A percentile compares a stretch with the other conserved stretches of the same genome.
Evolutionary conservation across 64 coral and sea anemone genomes (phyloP).

Genomic region (Orbicella faveolata): DNA sequence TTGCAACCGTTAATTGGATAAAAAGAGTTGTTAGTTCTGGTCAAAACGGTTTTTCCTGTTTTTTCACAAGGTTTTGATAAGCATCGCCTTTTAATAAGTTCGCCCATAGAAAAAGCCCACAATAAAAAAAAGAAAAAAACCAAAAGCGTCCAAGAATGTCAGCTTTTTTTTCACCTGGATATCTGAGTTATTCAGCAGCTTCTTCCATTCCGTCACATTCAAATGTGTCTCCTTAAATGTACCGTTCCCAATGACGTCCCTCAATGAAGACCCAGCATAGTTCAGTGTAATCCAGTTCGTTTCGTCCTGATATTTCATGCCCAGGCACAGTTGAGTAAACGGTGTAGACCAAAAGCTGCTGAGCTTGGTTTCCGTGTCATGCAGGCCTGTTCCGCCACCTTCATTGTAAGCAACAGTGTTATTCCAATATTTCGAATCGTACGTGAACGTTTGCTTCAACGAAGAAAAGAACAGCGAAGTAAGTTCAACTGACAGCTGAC

Average conservation of each 20-base stretch:
- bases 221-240: not conserved
- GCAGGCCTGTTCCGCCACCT: not conserved
- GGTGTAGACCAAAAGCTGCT: constrained; percentile 49
- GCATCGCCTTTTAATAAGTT: not conserved
- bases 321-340: constrained; percentile 53
- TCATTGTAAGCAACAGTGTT: not conserved
- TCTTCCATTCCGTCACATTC: constrained; percentile 32
- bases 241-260: constrained; percentile 26
- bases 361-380: constrained; percentile 45
- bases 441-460: constrained; percentile 56
- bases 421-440: constrained; percentile 45
- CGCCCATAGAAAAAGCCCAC: not conserved
- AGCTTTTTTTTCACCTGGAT: constrained; percentile 12
- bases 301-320: constrained; percentile 26
- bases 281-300: constrained; percentile 31
- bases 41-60: no score
- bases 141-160: no score
- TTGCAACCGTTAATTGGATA: no score
- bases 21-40: no score
- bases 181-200: constrained; percentile 12
- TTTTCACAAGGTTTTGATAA: no score
- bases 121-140: not conserved
- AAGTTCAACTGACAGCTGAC: not conserved
- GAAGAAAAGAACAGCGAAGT: not conserved
- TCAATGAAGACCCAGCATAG: not conserved